Base-by-base conservation (phyloP, 2,888 invertebrate species). In the Chrysomela aeneicollis region DNA sequence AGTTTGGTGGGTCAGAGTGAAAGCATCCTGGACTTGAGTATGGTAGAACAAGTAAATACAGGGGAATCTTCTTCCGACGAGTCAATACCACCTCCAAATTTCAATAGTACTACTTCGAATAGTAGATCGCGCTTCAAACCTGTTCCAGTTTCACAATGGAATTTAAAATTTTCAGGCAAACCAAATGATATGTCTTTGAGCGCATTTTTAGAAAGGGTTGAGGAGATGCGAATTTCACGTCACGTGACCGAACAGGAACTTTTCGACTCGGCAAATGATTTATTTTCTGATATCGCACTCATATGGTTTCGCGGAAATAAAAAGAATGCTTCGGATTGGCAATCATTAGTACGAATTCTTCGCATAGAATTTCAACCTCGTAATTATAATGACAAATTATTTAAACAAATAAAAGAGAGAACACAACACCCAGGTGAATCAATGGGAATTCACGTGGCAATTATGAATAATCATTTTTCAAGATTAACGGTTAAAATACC, bases 341-440 rank as follows among this genome's bases (percentile, higher is more conserved):
- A 15, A 12, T 17, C 32, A 10, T 47, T 60, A 17, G 52, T 52
- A 49, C n/a, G 9, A 6, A 26, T 46, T 32, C 46, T 60, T 19
- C 42, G 60, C 1, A 52, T 52, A 50, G 58, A 64, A 49, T 74
- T 71, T 57, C 65, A 63, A 26, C 71, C 71, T 1, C 21, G 49
- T 9, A 70, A 72, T 60, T 74, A 74, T 46, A 69, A 73, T 15
- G 65, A 72, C 10, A 49, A 54, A n/a, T 59, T 74, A 6, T 64
- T 61, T n/a, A 68, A 72, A 10, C 66, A 71, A 51, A 71, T 74
- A n/a, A 61, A 66, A n/a, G 30, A 57, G 8, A 53, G 72, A 0
- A 67, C 67, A 0, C 74, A 74, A 59, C 71, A 71, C 8, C 32
- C 63, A 2, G 42, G 69, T n/a, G 74, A 74, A 60, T 49, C 61